A percentile compares a stretch with the other conserved stretches of the same genome.
These are phyloP conservation scores for Zaprionus lachaisei DNA, from an alignment of 1,140 invertebrate genomes.

Conservation along the genomic window DNA sequence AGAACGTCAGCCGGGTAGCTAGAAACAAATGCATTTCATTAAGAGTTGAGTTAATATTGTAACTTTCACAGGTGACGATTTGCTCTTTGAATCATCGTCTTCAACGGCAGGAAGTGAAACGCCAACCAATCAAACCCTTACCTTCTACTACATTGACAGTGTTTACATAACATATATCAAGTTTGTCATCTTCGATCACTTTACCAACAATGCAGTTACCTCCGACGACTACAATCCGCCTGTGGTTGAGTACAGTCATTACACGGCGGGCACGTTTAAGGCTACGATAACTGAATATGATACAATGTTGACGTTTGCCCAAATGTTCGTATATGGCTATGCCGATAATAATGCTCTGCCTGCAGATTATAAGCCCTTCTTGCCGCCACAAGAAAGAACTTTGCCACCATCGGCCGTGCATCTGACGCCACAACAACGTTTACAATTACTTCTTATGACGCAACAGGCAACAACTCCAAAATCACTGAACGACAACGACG, in stretches of 20 bases:
- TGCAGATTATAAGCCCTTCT: constrained; percentile 51
- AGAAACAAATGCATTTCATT: not conserved
- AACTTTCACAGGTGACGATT: constrained; percentile 51
- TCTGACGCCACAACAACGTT: constrained; percentile 48
- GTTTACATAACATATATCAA: constrained; percentile 71
- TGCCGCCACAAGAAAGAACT: constrained; percentile 34
- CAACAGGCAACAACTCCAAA: constrained; percentile 33
- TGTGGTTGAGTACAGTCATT: constrained; percentile 69
- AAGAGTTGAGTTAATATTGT: not conserved
- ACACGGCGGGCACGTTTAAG: constrained; percentile 58
- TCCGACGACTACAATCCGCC: constrained; percentile 40
- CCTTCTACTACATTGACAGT: constrained; percentile 75
- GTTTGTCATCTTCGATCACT: constrained; percentile 69
- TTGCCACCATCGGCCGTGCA: not conserved
- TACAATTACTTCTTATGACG: constrained; percentile 55
- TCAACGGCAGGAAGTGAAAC: constrained; percentile 11
- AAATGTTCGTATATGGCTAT: constrained; percentile 76
- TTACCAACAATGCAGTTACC: constrained; percentile 7
- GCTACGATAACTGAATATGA: constrained; percentile 63
- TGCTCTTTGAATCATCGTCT: constrained; percentile 63
- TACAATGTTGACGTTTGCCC: constrained; percentile 57
- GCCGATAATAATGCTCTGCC: constrained; percentile 37
- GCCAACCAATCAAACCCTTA: constrained; percentile 45
- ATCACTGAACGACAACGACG: not conserved
- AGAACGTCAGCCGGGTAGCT: constrained; percentile 60